A percentile compares a stretch with the other conserved stretches of the same genome.
Conservation (phyloP, 2,888 invertebrate genomes). For the Drosophila borborema region DNA sequence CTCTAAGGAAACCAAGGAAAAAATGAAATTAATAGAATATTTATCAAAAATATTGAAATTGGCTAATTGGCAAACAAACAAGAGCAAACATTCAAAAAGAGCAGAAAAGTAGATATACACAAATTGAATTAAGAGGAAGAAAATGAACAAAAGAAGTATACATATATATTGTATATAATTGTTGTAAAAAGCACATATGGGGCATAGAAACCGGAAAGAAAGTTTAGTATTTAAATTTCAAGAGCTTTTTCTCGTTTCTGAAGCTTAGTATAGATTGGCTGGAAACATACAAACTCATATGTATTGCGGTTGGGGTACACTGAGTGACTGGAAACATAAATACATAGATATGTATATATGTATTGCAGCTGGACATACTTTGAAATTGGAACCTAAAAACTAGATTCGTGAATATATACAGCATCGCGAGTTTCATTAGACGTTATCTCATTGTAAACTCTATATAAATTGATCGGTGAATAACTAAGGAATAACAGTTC, state of each 20-base stretch:
- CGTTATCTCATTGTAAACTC: not conserved
- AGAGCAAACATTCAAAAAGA: conserved; percentile 75
- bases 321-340: conserved; percentile 7
- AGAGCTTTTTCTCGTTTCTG: not conserved
- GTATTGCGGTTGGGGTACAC: not conserved
- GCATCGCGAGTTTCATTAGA: not conserved
- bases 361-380: not conserved
- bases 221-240: conserved; percentile 8
- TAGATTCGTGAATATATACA: conserved; percentile 28
- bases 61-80: conserved; percentile 73
- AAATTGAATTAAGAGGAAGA: conserved; percentile 22
- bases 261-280: not conserved
- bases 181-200: conserved; percentile 38
- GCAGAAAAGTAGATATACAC: conserved; percentile 42
- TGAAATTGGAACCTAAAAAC: conserved; percentile 2
- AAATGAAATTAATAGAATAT: conserved; percentile 12
- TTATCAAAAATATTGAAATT: conserved; percentile 36
- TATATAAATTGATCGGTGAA: conserved; percentile 49
- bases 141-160: conserved; percentile 6
- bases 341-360: conserved; percentile 17
- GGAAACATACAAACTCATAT: conserved; percentile 16
- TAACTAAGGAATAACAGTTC: conserved; percentile 62
- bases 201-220: conserved; percentile 23
- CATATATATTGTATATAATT: conserved; percentile 17
- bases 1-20: conserved; percentile 50